Conservation (phyloP, 2,113 vertebrate species). For the Poecilia latipinna region DNA sequence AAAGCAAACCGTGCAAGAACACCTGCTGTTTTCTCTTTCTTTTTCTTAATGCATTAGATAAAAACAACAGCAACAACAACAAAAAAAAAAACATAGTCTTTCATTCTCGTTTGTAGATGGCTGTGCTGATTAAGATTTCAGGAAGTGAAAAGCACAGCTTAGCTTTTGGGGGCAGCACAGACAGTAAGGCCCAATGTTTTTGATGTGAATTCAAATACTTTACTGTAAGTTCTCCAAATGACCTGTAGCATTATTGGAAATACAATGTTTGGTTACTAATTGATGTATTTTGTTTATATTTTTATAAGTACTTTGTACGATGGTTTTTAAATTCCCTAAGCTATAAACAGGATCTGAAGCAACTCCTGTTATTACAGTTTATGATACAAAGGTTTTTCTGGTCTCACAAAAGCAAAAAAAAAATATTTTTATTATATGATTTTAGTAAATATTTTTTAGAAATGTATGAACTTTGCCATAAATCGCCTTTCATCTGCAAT, state of each 20-base stretch:
- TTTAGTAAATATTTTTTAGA: conserved; percentile 3
- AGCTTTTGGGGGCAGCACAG: conserved; percentile 68
- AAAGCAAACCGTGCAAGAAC: conserved; percentile 46
- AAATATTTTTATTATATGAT: not conserved
- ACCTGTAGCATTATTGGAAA: conserved; percentile 85
- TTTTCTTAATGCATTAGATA: conserved; percentile 32
- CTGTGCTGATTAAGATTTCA: conserved; percentile 35
- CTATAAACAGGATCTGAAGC: too few species aligned
- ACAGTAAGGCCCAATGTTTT: conserved; percentile 83
- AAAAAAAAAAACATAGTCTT: conserved; percentile 31
- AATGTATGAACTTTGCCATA: not conserved
- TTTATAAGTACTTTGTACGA: not conserved
- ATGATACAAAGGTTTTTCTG: too few species aligned
- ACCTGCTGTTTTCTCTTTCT: conserved; percentile 4
- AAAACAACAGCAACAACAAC: conserved; percentile 13
- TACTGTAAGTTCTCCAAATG: conserved; percentile 87
- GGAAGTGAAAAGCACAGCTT: conserved; percentile 63
- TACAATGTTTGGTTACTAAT: conserved; percentile 81
- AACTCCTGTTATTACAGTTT: too few species aligned
- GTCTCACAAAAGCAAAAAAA: not conserved
- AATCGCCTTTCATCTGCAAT: not conserved
- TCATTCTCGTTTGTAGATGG: conserved; percentile 34
- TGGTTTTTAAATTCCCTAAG: not conserved
- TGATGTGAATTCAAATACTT: conserved; percentile 88
- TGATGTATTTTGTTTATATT: conserved; percentile 67